Evolutionary conservation across 2,797 vertebrate genomes (phyloP).

Genomic region (Heliangelus exortis): DNA sequence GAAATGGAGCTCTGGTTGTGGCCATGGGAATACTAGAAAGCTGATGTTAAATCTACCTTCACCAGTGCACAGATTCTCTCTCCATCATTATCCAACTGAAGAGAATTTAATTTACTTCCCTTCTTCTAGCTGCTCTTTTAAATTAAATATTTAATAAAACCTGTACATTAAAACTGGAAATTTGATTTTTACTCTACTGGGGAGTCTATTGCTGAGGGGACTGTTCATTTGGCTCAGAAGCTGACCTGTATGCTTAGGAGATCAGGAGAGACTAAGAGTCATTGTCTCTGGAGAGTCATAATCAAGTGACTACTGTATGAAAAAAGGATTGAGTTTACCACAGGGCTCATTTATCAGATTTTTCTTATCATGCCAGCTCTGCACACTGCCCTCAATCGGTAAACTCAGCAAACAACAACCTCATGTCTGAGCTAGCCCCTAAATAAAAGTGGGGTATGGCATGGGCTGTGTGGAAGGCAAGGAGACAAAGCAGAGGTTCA

Average conservation of each 20-base stretch:
- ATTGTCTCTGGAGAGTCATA: background rate
- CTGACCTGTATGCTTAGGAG: background rate
- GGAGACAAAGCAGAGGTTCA: background rate
- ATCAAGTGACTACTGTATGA: background rate
- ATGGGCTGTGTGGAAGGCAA: rapidly evolving
- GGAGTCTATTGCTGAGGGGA: background rate
- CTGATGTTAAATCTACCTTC: background rate
- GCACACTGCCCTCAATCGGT: background rate
- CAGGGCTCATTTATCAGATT: background rate
- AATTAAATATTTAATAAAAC: background rate
- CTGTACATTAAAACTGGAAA: background rate
- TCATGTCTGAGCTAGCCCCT: background rate
- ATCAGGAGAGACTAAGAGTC: background rate
- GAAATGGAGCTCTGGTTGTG: background rate
- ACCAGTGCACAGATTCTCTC: background rate
- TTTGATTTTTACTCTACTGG: background rate
- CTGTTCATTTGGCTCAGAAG: background rate
- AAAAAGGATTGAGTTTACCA: background rate
- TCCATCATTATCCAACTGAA: background rate
- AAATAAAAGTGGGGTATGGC: background rate
- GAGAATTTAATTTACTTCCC: background rate
- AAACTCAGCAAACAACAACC: background rate
- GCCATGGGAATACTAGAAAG: background rate
- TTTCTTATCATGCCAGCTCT: background rate
- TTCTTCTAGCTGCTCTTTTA: background rate